Percentiles rank a stretch among this genome's conserved stretches.
Evolutionary conservation across 2,113 vertebrate species (phyloP).

Genomic region (Petrocephalus zakoni): DNA sequence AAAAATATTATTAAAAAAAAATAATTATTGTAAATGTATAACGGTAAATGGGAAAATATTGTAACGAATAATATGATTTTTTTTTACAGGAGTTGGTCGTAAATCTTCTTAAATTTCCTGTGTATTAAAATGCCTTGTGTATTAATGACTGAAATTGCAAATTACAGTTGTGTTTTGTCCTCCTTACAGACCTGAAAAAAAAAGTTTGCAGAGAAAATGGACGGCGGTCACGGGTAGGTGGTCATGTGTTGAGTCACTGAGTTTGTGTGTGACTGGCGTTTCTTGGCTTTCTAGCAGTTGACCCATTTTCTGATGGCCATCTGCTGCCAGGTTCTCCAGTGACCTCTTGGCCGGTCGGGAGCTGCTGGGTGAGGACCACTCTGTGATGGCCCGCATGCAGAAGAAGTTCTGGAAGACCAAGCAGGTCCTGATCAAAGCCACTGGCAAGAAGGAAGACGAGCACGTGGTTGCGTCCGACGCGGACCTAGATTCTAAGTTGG

Average conservation of each 20-base stretch:
- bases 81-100: neutral
- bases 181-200: conserved; percentile 14
- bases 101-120: neutral
- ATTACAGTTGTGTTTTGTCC: neutral
- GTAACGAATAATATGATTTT: neutral
- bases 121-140: neutral
- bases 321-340: conserved; percentile 48
- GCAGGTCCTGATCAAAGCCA: conserved; percentile 75
- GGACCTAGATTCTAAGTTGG: conserved; percentile 70
- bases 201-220: conserved; percentile 7
- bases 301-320: neutral
- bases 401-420: conserved; percentile 81
- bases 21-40: neutral
- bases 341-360: conserved; percentile 61
- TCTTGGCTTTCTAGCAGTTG: neutral
- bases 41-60: neutral
- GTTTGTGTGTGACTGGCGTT: neutral
- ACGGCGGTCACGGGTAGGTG: conserved; percentile 13
- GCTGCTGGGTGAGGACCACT: conserved; percentile 59
- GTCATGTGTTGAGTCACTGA: neutral
- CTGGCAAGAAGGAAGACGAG: conserved; percentile 78
- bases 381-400: conserved; percentile 71
- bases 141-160: neutral
- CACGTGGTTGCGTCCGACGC: conserved; percentile 71
- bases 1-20: too few relatives aligned